A percentile compares a stretch with the other conserved stretches of the same genome.
These are phyloP conservation scores for Theristus sp. DNA, from an alignment of 2,888 invertebrate genomes.

Conservation along the genomic window DNA sequence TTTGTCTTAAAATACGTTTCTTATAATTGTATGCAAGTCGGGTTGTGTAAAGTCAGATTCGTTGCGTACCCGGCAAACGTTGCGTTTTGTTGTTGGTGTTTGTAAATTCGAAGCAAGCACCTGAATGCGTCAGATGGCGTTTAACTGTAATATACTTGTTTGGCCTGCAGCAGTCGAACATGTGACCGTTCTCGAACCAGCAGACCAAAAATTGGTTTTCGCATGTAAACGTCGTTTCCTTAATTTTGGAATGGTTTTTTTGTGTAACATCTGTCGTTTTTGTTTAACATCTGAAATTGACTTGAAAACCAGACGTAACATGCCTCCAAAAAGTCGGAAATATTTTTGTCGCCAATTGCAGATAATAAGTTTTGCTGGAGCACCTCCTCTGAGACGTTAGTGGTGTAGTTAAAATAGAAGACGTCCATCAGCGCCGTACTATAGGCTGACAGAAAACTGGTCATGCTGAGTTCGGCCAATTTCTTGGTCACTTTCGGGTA, in stretches of 20 bases:
- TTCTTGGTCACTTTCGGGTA: neutral
- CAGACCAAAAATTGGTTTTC: conserved; percentile 1
- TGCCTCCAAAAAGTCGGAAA: neutral
- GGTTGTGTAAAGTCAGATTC: no score
- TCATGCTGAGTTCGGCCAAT: conserved; percentile 1
- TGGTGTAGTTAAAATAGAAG: neutral
- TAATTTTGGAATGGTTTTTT: no score
- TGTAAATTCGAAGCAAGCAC: conserved; percentile 3
- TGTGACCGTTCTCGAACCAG: conserved; percentile 6
- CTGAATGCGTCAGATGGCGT: neutral
- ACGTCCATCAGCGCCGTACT: neutral
- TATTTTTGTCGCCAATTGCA: neutral
- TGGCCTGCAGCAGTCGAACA: conserved; percentile 2
- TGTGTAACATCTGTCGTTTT: no score
- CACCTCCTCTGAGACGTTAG: neutral
- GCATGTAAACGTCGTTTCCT: conserved; percentile 2
- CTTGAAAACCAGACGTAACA: neutral
- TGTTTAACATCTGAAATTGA: no score
- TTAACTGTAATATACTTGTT: neutral
- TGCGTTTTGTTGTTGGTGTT: neutral
- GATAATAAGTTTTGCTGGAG: neutral
- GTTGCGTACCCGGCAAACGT: neutral
- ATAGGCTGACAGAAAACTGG: conserved; percentile 4
- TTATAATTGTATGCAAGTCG: no score
- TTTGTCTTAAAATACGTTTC: no score